Base-by-base conservation (phyloP, 2,113 vertebrate genomes). In the Oplegnathus fasciatus region DNA sequence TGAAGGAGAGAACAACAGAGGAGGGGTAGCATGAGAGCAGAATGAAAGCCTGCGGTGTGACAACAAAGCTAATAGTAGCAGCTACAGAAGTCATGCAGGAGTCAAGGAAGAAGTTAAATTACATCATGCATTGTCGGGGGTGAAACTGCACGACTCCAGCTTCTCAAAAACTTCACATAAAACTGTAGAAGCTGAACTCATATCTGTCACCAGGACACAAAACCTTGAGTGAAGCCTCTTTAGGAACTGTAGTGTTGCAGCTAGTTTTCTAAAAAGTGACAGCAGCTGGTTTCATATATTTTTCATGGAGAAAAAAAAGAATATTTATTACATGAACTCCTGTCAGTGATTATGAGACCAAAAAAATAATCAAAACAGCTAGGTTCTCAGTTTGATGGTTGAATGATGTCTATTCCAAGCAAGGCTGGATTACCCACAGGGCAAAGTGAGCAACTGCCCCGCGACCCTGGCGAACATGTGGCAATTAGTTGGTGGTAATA, bases 81-180 rank as follows among this genome's bases (percentile, higher is more conserved):
- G 82, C 74, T 64, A 75, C 18, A 67, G 61, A 71, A 85, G 71
- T 86, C 90, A 88, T 79, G 74, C 85, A 88, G 85, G 78, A 90
- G 76, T 89, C 87, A 65, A 20, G 48, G 54, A 73, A 78, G 62
- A 84, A 83, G 76, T 77, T 55, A 6, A 60, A 80, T 89, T 81
- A 58, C 75, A 80, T 86, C 84, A 92, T 80, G 85, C 75, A 22
- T 30, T 71, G 50, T 72, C n/a, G 8, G 32, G 28, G 48, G n/a
- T 52, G 66, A 75, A 58, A 46, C 68, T 5, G 30, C 70, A 67
- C 34, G 6, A 62, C 79, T 65, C 14, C 13, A 30, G 34, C 67
- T 46, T n/a, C 32, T 84, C 13, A 48, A 71, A 7, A 64, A 2
- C 72, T 75, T n/a, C n/a, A n/a, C n/a, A 18, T 9, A 11, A 58